phyloP scores from a whole-genome alignment of 92 coral and sea anemone species.

The Paramuricea clavata region DNA sequence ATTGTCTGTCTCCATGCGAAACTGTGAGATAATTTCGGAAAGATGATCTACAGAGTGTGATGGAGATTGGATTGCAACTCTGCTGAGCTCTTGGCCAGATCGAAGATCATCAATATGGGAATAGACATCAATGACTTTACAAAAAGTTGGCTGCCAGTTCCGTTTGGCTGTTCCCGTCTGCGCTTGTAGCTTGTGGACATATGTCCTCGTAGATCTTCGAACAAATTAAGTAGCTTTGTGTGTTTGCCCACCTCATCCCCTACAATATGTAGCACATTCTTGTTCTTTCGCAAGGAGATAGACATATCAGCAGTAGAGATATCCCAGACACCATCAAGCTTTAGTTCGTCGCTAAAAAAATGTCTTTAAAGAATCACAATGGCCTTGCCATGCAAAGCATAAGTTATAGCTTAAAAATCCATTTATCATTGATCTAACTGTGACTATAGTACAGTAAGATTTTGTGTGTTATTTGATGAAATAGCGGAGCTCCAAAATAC shows the following conservation, averaged over 20 bases:
- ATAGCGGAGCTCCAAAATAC: no score
- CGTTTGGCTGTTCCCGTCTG: not conserved
- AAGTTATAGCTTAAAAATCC: no score
- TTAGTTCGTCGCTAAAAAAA: no score
- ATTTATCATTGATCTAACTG: no score
- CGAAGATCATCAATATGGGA: not conserved
- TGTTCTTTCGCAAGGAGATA: no score
- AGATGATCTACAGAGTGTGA: not conserved
- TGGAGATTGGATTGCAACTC: not conserved
- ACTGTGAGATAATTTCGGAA: not conserved
- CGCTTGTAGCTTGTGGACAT: not conserved
- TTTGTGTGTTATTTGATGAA: no score
- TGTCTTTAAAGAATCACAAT: no score
- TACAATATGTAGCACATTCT: not conserved
- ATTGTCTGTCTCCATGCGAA: not conserved
- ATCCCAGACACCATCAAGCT: no score
- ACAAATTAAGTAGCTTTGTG: not conserved
- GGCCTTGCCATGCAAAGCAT: no score
- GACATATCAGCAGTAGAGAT: no score
- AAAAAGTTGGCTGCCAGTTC: not conserved
- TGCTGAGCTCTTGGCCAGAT: not conserved
- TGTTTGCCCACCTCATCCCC: not conserved
- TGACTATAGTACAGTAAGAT: no score
- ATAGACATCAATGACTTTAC: not conserved
- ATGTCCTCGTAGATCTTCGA: not conserved